Base-by-base conservation (phyloP, 2,113 vertebrate genomes). In the Osmerus eperlanus region DNA sequence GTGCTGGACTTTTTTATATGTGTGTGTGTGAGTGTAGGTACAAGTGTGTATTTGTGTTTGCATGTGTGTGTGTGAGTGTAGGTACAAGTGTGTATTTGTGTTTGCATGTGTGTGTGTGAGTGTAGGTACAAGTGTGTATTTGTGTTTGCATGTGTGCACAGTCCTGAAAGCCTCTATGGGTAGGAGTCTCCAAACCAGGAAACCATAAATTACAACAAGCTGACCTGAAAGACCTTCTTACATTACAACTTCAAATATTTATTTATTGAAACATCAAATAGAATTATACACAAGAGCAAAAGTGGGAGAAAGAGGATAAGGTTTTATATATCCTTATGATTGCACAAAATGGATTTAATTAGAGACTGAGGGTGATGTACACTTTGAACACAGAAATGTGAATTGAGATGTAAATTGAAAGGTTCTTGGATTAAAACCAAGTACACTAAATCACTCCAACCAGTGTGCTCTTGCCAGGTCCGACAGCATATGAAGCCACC, bases 401-500 rank as follows among this genome's bases (percentile, higher is more conserved):
- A 47, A 47, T 47, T 47, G 41, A 18, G 60, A 61, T 36, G 16
- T 54, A 55, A 66, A 73, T 32, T 29, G 19, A 21, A 58, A 76
- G 66, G 52, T 84, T 76, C 69, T 83, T 78, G 79, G 71, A 74
- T 64, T 70, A 23, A 32, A 73, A 67, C 62, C 81, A 76, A 78
- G 78, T 59, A 65, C 58, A 63, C 75, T 87, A 89, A 86, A 88
- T 87, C 81, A 83, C 66, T 89, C 84, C 77, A 72, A 78, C 52
- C 63, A 68, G 79, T 79, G 70, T 74, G 84, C 78, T 71, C 71
- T 75, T 76, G 87, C 85, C 89, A 87, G 87, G 78, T 85, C 83
- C 79, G 88, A 86, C 79, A 76, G 74, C 41, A 83, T 84, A 75
- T 84, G 80, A 88, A 87, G 86, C 81, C 73, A 78, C 80, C 60